phyloP scores from a whole-genome alignment of 2,113 vertebrate species.

The Rhinolophus ferrumequinum region DNA sequence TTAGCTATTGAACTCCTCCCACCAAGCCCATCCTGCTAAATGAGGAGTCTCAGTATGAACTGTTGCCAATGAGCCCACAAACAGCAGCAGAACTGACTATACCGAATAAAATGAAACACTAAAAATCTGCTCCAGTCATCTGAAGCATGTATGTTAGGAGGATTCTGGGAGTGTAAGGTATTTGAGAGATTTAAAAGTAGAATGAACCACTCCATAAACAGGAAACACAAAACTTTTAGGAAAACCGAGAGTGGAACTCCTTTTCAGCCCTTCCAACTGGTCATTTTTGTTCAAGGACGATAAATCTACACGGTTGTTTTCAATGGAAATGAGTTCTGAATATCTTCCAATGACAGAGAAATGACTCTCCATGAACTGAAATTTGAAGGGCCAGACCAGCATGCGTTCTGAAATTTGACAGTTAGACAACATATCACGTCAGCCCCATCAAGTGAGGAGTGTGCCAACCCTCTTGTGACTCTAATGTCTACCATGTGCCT shows the following conservation, averaged over 20 bases:
- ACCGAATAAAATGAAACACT: background rate
- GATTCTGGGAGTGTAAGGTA: constrained; percentile 41
- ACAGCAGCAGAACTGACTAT: background rate
- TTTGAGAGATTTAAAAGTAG: constrained; percentile 52
- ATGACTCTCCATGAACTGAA: constrained; percentile 8
- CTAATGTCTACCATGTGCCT: background rate
- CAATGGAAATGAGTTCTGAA: constrained; percentile 53
- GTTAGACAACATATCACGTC: constrained; percentile 61
- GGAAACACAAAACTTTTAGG: constrained; percentile 59
- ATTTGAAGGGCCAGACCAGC: constrained; percentile 63
- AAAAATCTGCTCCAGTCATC: constrained; percentile 21
- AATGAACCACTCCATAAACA: constrained; percentile 44
- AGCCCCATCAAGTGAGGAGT: background rate
- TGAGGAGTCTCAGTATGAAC: background rate
- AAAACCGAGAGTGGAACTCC: constrained; percentile 34
- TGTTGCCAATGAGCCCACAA: background rate
- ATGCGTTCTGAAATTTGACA: constrained; percentile 66
- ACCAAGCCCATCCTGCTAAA: background rate
- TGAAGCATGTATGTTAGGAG: constrained; percentile 15
- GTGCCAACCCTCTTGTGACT: background rate
- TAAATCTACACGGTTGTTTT: background rate
- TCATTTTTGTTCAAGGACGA: constrained; percentile 50
- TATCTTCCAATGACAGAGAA: background rate
- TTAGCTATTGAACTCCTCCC: background rate
- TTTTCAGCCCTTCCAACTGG: constrained; percentile 40